Conservation (phyloP, 2,888 invertebrate genomes). For the Pristionchus fissidentatus region DNA sequence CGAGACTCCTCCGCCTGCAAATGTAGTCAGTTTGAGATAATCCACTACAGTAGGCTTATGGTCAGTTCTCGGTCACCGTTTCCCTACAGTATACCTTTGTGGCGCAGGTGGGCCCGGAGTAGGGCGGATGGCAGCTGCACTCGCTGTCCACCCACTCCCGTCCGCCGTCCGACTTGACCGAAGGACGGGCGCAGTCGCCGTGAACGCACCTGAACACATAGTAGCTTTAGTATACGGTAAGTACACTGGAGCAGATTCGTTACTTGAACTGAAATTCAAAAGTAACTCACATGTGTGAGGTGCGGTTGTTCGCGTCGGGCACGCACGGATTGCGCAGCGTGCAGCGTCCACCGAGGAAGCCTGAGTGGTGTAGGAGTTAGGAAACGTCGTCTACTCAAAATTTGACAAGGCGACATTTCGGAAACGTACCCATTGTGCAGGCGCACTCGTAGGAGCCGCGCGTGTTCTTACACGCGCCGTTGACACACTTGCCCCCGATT, state of each 20-base stretch:
- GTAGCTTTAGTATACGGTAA: neutral
- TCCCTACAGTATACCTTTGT: conserved; percentile 52
- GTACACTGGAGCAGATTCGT: neutral
- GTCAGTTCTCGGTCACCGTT: neutral
- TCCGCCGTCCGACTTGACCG: conserved; percentile 53
- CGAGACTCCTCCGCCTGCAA: conserved; percentile 61
- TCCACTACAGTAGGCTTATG: conserved; percentile 18
- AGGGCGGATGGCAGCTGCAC: conserved; percentile 69
- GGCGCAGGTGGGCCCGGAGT: conserved; percentile 67
- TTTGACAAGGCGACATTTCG: neutral
- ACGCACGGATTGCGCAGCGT: conserved; percentile 69
- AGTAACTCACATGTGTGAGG: conserved; percentile 63
- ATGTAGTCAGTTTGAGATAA: neutral
- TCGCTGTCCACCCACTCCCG: conserved; percentile 67
- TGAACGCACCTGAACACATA: conserved; percentile 56
- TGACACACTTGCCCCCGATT: conserved; percentile 62
- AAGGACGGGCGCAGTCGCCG: conserved; percentile 61
- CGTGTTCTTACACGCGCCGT: conserved; percentile 70
- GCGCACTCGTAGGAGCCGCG: conserved; percentile 69
- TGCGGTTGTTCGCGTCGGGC: conserved; percentile 59
- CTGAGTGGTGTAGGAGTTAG: conserved; percentile 42
- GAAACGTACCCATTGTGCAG: conserved; percentile 59
- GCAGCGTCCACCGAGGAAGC: conserved; percentile 61
- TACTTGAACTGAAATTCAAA: neutral
- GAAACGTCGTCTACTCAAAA: neutral